phyloP scores from a whole-genome alignment of 2,113 vertebrate species.

The Oryzias woworae region DNA sequence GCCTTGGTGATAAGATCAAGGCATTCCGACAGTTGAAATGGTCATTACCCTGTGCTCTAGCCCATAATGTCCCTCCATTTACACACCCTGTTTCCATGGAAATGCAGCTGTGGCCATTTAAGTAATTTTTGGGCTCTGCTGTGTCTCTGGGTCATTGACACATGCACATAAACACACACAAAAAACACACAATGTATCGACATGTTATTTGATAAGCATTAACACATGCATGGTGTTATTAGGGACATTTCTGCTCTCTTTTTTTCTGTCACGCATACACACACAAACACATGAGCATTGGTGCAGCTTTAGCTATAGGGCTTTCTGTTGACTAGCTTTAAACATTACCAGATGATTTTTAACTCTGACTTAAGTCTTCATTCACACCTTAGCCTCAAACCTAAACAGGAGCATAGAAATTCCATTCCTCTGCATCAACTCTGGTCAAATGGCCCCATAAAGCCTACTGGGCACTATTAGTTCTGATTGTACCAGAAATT shows the following conservation, averaged over 20 bases:
- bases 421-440: too few relatives aligned
- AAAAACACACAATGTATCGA: conserved; percentile 40
- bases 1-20: conserved; percentile 75
- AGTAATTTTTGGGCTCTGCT: conserved; percentile 58
- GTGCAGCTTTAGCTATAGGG: too few relatives aligned
- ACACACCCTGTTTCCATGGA: conserved; percentile 61
- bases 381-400: too few relatives aligned
- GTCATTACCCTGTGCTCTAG: conserved; percentile 73
- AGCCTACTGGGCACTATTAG: too few relatives aligned
- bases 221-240: conserved; percentile 37
- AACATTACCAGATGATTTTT: too few relatives aligned
- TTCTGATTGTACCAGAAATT: too few relatives aligned
- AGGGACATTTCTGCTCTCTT: not conserved
- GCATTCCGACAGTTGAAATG: conserved; percentile 70
- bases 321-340: too few relatives aligned
- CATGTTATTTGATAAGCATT: conserved; percentile 50
- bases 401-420: too few relatives aligned
- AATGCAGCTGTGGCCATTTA: conserved; percentile 71
- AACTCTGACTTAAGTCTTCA: too few relatives aligned
- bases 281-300: not conserved
- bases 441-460: too few relatives aligned
- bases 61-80: conserved; percentile 74
- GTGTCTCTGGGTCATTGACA: conserved; percentile 60
- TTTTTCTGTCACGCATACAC: not conserved
- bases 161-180: conserved; percentile 34